Evolutionary conservation across 1,140 invertebrate genomes (phyloP).

Genomic region (Musca vetustissima): DNA sequence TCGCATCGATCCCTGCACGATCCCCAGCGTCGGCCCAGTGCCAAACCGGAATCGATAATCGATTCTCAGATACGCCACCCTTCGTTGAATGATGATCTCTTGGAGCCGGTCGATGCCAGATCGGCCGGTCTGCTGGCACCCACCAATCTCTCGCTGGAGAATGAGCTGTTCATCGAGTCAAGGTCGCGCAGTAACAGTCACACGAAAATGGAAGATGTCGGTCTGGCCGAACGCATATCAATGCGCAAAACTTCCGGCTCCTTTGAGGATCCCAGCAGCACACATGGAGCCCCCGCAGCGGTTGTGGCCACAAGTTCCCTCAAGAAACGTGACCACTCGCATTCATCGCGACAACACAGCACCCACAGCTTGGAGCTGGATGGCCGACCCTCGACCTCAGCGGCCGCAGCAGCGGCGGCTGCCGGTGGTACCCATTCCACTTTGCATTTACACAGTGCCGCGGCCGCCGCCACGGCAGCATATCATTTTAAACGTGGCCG

Average conservation of each 20-base stretch:
- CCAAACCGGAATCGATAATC: constrained; percentile 45
- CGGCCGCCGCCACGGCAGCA: constrained; percentile 47
- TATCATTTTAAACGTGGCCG: constrained; percentile 53
- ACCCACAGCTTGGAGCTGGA: constrained; percentile 53
- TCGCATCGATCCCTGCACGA: constrained; percentile 54
- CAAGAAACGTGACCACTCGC: constrained; percentile 46
- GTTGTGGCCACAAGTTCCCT: constrained; percentile 39
- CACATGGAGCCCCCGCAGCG: constrained; percentile 8
- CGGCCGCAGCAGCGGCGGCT: constrained; percentile 36
- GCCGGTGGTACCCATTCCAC: constrained; percentile 32
- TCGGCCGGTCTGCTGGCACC: constrained; percentile 33
- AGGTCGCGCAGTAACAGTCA: constrained; percentile 53
- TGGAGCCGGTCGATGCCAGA: constrained; percentile 39
- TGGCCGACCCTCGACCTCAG: constrained; percentile 44
- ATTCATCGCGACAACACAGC: constrained; percentile 46
- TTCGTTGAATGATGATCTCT: constrained; percentile 50
- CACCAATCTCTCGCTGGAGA: constrained; percentile 48
- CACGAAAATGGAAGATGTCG: constrained; percentile 52
- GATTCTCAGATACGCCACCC: constrained; percentile 52
- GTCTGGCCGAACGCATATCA: constrained; percentile 41
- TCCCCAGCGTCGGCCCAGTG: constrained; percentile 40
- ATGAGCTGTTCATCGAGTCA: constrained; percentile 51
- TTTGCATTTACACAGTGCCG: constrained; percentile 46
- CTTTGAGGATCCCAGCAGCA: constrained; percentile 40
- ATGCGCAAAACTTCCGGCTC: constrained; percentile 48